Percentiles rank a stretch among this genome's conserved stretches.
phyloP scores from a whole-genome alignment of 2,888 invertebrate genomes.

The Thysanoteuthis rhombus region DNA sequence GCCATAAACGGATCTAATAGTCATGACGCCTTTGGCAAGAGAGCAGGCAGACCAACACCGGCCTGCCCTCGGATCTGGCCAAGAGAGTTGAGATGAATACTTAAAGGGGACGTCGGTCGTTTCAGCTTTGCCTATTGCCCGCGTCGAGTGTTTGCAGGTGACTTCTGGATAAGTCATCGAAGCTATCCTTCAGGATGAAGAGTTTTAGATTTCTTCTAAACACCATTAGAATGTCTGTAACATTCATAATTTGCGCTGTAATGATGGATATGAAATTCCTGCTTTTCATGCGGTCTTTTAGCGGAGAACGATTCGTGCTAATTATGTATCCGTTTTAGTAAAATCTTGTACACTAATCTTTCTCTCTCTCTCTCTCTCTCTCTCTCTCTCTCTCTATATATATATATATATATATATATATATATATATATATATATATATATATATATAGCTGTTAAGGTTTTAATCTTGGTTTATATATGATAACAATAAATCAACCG shows the following conservation, averaged over 20 bases:
- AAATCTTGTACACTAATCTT: too few species aligned
- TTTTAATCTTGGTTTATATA: too few species aligned
- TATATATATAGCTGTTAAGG: too few species aligned
- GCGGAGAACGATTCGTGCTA: neutral
- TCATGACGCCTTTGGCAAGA: neutral
- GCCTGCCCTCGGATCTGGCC: neutral
- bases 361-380: too few species aligned
- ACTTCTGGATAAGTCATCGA: neutral
- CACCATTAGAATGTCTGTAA: neutral
- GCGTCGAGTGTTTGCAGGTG: neutral
- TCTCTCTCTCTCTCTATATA: too few species aligned
- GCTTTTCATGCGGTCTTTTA: neutral
- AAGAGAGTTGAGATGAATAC: neutral
- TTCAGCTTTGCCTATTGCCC: neutral
- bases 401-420: neutral
- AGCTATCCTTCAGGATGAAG: neutral
- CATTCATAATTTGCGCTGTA: neutral
- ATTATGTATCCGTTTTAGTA: too few species aligned
- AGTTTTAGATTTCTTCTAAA: neutral
- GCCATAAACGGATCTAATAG: slow-evolving; percentile 12
- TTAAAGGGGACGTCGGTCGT: neutral
- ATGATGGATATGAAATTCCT: neutral
- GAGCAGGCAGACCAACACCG: neutral
- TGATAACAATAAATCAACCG: too few species aligned
- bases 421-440: neutral